Evolutionary conservation across 2,888 invertebrate species (phyloP), one percentile per base, ranked within the genome.

Genomic region (Chorisops tibialis): DNA sequence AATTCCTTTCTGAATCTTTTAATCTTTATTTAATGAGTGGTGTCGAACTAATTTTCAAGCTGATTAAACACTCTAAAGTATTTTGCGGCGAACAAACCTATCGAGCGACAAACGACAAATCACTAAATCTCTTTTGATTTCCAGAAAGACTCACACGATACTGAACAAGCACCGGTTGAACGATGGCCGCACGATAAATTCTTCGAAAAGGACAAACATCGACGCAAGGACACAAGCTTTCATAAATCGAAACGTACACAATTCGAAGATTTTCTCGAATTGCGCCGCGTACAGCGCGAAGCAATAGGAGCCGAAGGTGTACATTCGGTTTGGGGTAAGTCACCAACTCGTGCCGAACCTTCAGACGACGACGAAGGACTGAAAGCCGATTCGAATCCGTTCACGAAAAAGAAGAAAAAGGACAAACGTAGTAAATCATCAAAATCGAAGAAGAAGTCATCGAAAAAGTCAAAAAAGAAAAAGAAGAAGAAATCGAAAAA

Each of bases 251-350:
- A 60, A 2, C 61, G 64, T 22, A 50, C 62, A 19, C 52, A 65
- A 9, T 63, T 85, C 67, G 85, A 86, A 64, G 86, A 86, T 68
- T 86, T 86, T 66, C 81, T 88, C 78, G 89, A 89, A 70, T 83
- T 85, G 0, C 77, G 91, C 61, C 78, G 91, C 61, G 83, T 84
- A 68, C 87, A 91, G 70, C 79, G 92, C 49, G 91, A 92, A 72
- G 79, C 84, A 65, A 87, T 92, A 47, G 90, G 91, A 1, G 80
- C 84, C 68, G 78, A 85, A 64, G 89, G 89, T 7, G 84, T 86
- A 18, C 79, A 84, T 2, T 81, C 83, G 63, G 80, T 90, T 52
- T 92, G 92, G 92, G 87, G 85, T 24, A 86, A 85, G 73, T 90
- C 90, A 2, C 92, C 92, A 0, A 71, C 81, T 0, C 82, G 83